phyloP scores from a whole-genome alignment of 2,113 vertebrate species.

The Chlorodrepanis virens region DNA sequence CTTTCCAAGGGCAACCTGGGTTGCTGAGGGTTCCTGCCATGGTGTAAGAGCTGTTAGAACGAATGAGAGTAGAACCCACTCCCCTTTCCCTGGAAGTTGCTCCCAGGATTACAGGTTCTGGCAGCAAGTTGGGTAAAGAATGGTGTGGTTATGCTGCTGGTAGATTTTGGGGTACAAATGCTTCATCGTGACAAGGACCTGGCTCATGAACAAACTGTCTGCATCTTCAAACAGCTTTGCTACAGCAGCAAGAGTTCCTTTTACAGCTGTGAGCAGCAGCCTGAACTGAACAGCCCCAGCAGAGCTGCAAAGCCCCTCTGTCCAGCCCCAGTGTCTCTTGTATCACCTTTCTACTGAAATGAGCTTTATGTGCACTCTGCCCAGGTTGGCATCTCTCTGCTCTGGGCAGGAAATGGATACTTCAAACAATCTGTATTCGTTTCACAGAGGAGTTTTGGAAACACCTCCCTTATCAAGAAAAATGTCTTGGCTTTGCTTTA shows the following conservation, averaged over 20 bases:
- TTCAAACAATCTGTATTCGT: background rate
- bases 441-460: background rate
- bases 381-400: background rate
- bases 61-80: background rate
- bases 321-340: background rate
- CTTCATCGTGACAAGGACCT: background rate
- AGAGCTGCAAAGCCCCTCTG: background rate
- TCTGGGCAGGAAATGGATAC: background rate
- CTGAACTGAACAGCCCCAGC: background rate
- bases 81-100: background rate
- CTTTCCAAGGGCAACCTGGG: background rate
- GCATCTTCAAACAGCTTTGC: background rate
- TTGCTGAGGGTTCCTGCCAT: background rate
- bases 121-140: background rate
- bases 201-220: background rate
- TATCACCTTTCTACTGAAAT: background rate
- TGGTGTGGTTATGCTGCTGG: accelerated
- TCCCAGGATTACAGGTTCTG: background rate
- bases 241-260: background rate
- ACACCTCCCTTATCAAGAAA: background rate
- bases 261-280: background rate
- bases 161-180: background rate
- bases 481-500: background rate
- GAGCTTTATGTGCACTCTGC: background rate
- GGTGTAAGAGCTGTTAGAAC: background rate